Evolutionary conservation across 1,140 invertebrate species (phyloP), one percentile per base, ranked within the genome.

Genomic region (Zaprionus vittiger): DNA sequence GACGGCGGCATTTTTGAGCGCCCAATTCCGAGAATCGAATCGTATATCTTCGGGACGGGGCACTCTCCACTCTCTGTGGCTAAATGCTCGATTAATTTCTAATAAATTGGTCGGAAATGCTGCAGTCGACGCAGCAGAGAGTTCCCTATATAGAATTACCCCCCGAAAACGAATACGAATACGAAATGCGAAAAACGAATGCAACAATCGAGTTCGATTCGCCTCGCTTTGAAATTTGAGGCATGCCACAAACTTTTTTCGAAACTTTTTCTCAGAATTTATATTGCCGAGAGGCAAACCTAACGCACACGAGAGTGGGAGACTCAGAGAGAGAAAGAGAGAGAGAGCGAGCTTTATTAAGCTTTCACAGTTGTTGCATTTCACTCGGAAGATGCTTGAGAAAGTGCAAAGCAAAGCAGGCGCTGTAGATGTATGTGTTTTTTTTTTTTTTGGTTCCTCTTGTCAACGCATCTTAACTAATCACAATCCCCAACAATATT

Each of bases 71-170:
- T 61, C 69, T 60, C 69, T 80, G 20, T 12, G 17, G 72, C 68
- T 91, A 91, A 91, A 91, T 91, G 87, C 87, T 91, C 87, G 87
- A 91, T 91, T 91, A 91, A 85, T 91, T 91, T 91, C 87, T 91
- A 91, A 91, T 91, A 91, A 91, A 91, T 87, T 91, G 89, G 83
- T 65, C 61, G 73, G 75, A 89, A 81, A 89, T 90, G 80, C 77
- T 87, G 83, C 83, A 85, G 82, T 77, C 70, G 63, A 26, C 56
- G 49, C 41, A 47, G 34, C 65, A 57, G 38, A 38, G 44, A 26
- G 26, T 59, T 34, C 17, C 56, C 24, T 54, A 74, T 67, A 75
- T 70, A 75, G 56, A 79, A 61, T 75, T 75, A 75, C 76, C n/a
- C 24, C 38, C 38, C 31, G 31, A 34, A 9, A 34, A 34, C 31